These are phyloP conservation scores for Premnoplex brunnescens DNA, from an alignment of 2,797 vertebrate genomes.

Conservation along the genomic window DNA sequence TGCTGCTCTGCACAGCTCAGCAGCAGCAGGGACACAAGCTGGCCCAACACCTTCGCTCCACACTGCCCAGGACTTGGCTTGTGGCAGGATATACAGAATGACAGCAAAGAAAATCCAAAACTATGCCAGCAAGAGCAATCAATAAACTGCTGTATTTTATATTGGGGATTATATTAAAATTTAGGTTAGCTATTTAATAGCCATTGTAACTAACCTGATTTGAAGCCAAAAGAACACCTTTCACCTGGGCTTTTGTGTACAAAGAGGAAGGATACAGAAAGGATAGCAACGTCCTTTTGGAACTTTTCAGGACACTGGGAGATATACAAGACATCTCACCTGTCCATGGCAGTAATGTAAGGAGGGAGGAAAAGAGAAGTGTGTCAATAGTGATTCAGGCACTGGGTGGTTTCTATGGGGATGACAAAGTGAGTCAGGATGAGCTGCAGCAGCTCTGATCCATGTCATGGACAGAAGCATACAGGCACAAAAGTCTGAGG, in stretches of 20 bases:
- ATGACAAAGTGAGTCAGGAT: neutral
- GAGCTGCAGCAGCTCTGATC: neutral
- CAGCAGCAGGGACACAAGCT: neutral
- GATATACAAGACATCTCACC: neutral
- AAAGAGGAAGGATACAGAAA: neutral
- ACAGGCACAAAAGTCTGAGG: neutral
- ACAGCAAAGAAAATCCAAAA: neutral
- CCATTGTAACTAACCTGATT: neutral
- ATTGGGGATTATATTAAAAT: neutral
- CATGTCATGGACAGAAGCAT: neutral
- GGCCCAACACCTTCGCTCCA: neutral
- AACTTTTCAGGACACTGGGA: neutral
- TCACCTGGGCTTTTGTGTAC: neutral
- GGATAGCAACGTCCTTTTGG: neutral
- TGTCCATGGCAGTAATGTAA: rapidly evolving
- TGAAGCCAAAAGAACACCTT: neutral
- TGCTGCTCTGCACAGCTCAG: neutral
- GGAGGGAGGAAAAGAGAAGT: neutral
- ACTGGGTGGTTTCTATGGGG: neutral
- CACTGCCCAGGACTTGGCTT: neutral
- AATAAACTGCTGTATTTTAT: neutral
- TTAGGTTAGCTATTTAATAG: neutral
- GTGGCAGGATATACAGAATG: neutral
- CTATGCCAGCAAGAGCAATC: neutral
- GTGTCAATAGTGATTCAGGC: neutral